Evolutionary conservation across 2,113 vertebrate species (phyloP), one percentile per base, ranked within the genome.

Genomic region (Clupea harengus): DNA sequence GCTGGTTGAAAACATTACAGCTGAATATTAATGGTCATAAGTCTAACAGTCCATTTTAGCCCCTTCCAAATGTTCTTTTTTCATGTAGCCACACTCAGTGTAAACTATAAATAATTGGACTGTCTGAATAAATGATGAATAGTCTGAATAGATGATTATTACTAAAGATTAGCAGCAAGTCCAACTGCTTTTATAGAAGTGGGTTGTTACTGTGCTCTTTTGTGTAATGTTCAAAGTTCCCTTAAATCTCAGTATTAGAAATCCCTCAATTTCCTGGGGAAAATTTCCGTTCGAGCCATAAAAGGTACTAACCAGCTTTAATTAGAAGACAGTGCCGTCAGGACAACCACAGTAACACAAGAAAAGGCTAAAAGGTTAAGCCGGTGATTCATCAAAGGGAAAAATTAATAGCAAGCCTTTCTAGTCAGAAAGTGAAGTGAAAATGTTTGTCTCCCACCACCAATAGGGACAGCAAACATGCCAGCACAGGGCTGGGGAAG

Each of bases 401-500:
- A 72, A 78, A 78, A 78, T 91, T 89, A 87, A 93, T 88, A 91
- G 84, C 50, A 83, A 93, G 90, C 13, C 82, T 82, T 91, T 92
- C 92, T 90, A 57, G 89, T 89, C 78, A 88, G 84, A 54, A 85
- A 91, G 45, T 82, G 84, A 60, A 72, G 75, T 89, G 91, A 94
- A 94, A 92, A 92, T 93, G 94, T 95, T 95, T 93, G 90, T 93
- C 91, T 0, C 91, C 92, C 90, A 90, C 91, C 91, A 92, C 92
- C 93, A 89, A 88, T 89, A 93, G 93, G 90, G 94, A 94, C 84
- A 85, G 94, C 92, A 92, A 95, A 94, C 94, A 96, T 94, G 93
- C 92, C 91, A 89, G 67, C 80, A 17, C 81, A 86, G 90, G 91
- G 87, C 64, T 90, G 88, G 92, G 46, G 49, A 84, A 72, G 3